Base-by-base conservation (phyloP, 2,888 invertebrate species). In the Rhagonycha lutea region DNA sequence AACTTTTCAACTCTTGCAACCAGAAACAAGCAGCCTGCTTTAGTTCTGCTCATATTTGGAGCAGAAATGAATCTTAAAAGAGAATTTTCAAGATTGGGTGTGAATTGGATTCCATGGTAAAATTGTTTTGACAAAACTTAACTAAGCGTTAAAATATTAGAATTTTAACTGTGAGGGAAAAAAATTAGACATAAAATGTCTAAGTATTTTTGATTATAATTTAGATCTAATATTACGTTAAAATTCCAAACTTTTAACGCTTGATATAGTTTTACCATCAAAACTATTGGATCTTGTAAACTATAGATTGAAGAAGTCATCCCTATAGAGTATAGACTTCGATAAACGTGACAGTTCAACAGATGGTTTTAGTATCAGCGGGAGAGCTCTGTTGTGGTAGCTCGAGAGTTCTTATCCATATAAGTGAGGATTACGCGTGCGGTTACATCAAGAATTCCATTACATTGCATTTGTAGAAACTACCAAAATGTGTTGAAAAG, bases 391-490 rank as follows among this genome's bases (percentile, higher is more conserved):
- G 63, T 65, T 65, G 63, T 65, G 63, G 63, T 65, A 65, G 63
- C 63, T 65, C n/a, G 63, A 65, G 63, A 65, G 63, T 65, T 65
- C 63, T 65, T 65, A 65, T 65, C 63, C 63, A 26, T 65, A 65
- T 65, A 65, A 65, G 63, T 24, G 63, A 65, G 63, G 63, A 65
- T 65, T 65, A 65, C 63, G 63, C 63, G 23, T 65, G 63, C 26
- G 63, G 63, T 65, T 65, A 65, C 63, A 65, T 65, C 63, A 65
- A 26, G 24, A 65, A 65, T 65, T 65, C 63, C 23, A 65, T 65
- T 23, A 24, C 23, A 65, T 65, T 47, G 12, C n/a, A 47, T 47
- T 47, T 47, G n/a, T 47, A n/a, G 47, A n/a, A 47, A 47, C 47
- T 47, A 47, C 47, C 47, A 7, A 47, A 32, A 32, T 12, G n/a